Percentiles rank a stretch among this genome's conserved stretches.
phyloP scores from a whole-genome alignment of 2,113 vertebrate species.

The Paralichthys olivaceus region DNA sequence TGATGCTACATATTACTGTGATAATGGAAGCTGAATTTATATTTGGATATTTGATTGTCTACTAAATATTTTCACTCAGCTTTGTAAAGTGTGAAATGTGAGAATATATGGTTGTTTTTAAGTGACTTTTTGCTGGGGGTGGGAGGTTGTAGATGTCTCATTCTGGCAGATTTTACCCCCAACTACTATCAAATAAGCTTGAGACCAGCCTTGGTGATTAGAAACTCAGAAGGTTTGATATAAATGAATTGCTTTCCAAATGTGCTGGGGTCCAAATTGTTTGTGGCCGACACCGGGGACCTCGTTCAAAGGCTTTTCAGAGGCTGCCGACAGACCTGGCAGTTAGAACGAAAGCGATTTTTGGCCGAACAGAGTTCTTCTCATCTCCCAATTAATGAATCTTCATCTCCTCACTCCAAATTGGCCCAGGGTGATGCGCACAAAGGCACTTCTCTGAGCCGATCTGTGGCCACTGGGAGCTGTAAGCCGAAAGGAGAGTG shows the following conservation, averaged over 20 bases:
- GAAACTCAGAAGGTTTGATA: conserved; percentile 6
- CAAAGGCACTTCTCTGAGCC: conserved; percentile 17
- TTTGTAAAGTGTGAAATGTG: conserved; percentile 92
- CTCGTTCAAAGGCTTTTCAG: conserved; percentile 44
- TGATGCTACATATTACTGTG: conserved; percentile 88
- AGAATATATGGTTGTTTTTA: conserved; percentile 86
- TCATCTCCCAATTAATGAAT: conserved; percentile 52
- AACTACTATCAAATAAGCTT: background rate
- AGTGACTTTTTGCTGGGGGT: conserved; percentile 67
- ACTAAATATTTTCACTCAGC: conserved; percentile 88
- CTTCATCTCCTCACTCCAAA: conserved; percentile 32
- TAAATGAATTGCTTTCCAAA: conserved; percentile 9
- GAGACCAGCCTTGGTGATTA: background rate
- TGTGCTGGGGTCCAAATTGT: conserved; percentile 12
- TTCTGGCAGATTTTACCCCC: conserved; percentile 20
- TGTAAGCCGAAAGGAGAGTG: conserved; percentile 21
- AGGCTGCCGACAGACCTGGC: conserved; percentile 27
- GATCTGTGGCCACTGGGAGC: conserved; percentile 25
- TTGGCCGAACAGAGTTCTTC: conserved; percentile 23
- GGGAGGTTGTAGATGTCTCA: background rate
- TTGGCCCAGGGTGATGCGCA: conserved; percentile 4
- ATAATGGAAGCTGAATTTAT: conserved; percentile 84
- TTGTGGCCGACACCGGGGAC: conserved; percentile 32
- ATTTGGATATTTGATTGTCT: conserved; percentile 85
- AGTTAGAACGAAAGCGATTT: background rate